phyloP scores from a whole-genome alignment of 2,113 vertebrate species.

The human region GRCh38 chr2:181684501-181685000 shows the following conservation, averaged over 20 bases:
- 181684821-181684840: background rate
- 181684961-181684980: background rate
- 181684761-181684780: constrained; percentile 1
- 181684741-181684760: background rate
- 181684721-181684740: background rate
- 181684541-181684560: constrained; percentile 80
- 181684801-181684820: background rate
- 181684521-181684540: constrained; percentile 87
- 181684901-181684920: background rate
- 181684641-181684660: constrained; percentile 44
- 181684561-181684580: constrained; percentile 85
- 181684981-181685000: background rate
- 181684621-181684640: constrained; percentile 63
- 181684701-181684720: background rate
- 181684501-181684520: constrained; percentile 93
- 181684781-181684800: background rate
- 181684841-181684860: background rate
- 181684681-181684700: background rate
- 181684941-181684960: background rate
- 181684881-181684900: background rate
- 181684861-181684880: background rate
- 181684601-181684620: constrained; percentile 86
- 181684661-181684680: constrained; percentile 64
- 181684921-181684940: background rate
- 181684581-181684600: constrained; percentile 74